Evolutionary conservation across 2,888 invertebrate genomes (phyloP), one percentile per base, ranked within the genome.

Genomic region (Pseudococcus viburni): DNA sequence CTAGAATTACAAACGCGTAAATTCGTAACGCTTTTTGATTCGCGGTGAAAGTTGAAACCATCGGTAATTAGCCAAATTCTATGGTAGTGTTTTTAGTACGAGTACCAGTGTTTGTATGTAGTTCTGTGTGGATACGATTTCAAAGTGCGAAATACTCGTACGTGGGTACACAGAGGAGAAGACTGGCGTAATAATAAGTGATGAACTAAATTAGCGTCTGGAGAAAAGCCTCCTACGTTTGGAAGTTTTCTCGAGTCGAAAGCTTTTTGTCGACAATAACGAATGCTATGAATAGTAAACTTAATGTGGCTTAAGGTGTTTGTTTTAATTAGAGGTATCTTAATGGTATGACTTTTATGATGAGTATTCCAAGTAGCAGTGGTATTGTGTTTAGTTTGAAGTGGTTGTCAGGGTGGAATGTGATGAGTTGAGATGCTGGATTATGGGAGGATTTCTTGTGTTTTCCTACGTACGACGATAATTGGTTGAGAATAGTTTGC

Each of bases 1-100:
- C 80, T 83, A n/a, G 80, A 83, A 83, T 83, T 46, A 83, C 46
- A 19, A 64, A 46, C 46, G 80, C 80, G 80, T 83, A 46, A 83
- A 83, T 46, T 83, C 12, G 80, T 83, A 83, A 83, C 80, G 80
- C 80, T 83, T 83, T 83, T 83, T 83, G 80, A 83, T 83, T 83
- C 46, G 39, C 12, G n/a, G 80, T 83, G 80, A 83, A 83, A 83
- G 80, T 46, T 33, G 77, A 39, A 42, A 83, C 46, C 46, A 22
- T 64, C 26, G 15, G 33, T 73, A 73, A 73, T 73, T 73, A 33
- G 39, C 17, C 15, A 73, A 73, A 73, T 73, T 73, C 33, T 73
- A 73, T 17, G 64, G 33, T 33, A 73, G 73, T 26, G 8, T 33
- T 73, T 33, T 73, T 73, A 33, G 9, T 73, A 11, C 22, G 1